Evolutionary conservation across 1,140 invertebrate genomes (phyloP).

Genomic region (Meteorus sp.): DNA sequence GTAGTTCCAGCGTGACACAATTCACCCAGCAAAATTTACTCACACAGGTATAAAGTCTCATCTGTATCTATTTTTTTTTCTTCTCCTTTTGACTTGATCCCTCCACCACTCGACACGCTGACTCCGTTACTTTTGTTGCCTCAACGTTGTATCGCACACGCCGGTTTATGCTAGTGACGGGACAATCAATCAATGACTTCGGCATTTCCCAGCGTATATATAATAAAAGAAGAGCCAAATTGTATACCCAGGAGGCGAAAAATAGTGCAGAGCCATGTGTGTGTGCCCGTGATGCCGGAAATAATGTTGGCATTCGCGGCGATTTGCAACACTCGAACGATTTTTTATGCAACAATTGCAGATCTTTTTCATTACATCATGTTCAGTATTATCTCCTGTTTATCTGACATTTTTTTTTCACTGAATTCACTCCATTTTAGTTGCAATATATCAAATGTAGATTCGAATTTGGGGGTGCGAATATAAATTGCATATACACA

Average conservation of each 20-base stretch:
- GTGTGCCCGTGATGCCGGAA: conserved; percentile 10
- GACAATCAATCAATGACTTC: conserved; percentile 49
- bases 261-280: background rate
- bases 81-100: background rate
- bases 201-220: background rate
- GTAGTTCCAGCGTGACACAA: too few species aligned
- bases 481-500: background rate
- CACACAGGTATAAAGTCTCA: too few species aligned
- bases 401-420: background rate
- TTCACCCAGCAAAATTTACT: too few species aligned
- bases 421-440: background rate
- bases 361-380: too few species aligned
- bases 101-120: conserved; percentile 14
- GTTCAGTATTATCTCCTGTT: too few species aligned
- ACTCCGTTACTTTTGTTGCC: conserved; percentile 47
- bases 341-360: background rate
- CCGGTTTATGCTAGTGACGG: conserved; percentile 48
- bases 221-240: conserved; percentile 1
- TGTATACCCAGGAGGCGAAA: too few species aligned
- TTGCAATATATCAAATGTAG: conserved; percentile 1
- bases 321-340: conserved; percentile 4
- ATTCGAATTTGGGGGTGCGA: background rate
- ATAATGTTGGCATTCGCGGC: background rate
- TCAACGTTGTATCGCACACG: conserved; percentile 25
- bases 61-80: background rate